Base-by-base conservation (phyloP, 1,140 invertebrate species). In the Lethrus apterus region DNA sequence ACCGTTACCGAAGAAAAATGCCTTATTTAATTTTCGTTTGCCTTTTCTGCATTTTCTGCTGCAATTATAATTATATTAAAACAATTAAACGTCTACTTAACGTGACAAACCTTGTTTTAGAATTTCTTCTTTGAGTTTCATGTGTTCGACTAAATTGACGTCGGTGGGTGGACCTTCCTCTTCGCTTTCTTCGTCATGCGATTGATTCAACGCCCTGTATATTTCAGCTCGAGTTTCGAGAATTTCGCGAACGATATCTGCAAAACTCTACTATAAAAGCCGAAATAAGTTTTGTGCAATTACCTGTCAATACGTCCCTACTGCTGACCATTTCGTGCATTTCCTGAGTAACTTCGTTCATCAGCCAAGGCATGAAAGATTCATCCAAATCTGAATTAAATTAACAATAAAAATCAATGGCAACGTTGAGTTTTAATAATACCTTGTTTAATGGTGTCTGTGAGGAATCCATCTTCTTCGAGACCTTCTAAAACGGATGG, bases 361-460 rank as follows among this genome's bases (percentile, higher is more conserved):
- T 80, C 48, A 93, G 68, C 89, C 89, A 93, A n/a, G 87, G 86
- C 74, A 91, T 81, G 64, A 91, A 84, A 32, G 78, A 79, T 55
- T 87, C 83, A 59, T 89, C 84, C 0, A 84, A 70, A 45, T 83
- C 80, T 79, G 59, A n/a, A 65, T 65, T 34, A 50, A 59, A 34
- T 29, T 8, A 32, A 30, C 13, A 19, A 20, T 17, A 24, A 21
- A 44, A 9, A 43, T 21, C 2, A 38, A 21, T 38, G 13, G 8
- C 32, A 38, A 2, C 35, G 3, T 36, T 13, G 9, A 52, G 14
- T 19, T 9, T 20, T 46, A 30, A 7, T 21, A 59, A 58, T 59
- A 79, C 83, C 82, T 70, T 76, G 66, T 63, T 80, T 79, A 44
- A 84, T 76, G 33, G 80, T 77, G 58, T 86, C 83, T 56, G 78